phyloP scores from a whole-genome alignment of 2,888 invertebrate genomes.

The Glyphotaelius pellucidus region DNA sequence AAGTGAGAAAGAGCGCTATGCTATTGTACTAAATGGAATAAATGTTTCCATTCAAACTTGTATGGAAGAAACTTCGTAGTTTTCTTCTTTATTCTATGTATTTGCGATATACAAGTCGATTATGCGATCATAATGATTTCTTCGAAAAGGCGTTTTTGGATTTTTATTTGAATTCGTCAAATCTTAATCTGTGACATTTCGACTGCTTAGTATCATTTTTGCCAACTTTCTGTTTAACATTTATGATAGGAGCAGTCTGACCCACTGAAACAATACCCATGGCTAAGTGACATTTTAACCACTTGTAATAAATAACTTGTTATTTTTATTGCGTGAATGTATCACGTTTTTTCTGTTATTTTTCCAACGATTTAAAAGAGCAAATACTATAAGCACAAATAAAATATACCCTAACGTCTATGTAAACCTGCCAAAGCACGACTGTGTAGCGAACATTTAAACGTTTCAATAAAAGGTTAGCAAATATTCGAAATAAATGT shows the following conservation, averaged over 20 bases:
- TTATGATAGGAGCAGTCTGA: background rate
- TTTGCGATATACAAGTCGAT: too few species aligned
- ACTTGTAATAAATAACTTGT: background rate
- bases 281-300: background rate
- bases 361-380: background rate
- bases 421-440: background rate
- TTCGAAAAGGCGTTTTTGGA: too few species aligned
- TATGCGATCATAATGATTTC: too few species aligned
- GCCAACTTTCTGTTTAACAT: background rate
- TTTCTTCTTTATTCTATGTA: too few species aligned
- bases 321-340: background rate
- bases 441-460: background rate
- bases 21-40: too few species aligned
- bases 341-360: background rate
- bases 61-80: too few species aligned
- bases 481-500: background rate
- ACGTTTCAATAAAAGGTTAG: background rate
- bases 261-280: background rate
- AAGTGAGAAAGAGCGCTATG: too few species aligned
- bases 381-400: background rate
- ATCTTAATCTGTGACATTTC: too few species aligned
- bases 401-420: too few species aligned
- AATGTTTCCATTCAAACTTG: too few species aligned
- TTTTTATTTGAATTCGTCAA: too few species aligned
- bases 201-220: too few species aligned